These are phyloP conservation scores for Drosophila chauvacae DNA, from an alignment of 1,140 invertebrate species.

Conservation along the genomic window DNA sequence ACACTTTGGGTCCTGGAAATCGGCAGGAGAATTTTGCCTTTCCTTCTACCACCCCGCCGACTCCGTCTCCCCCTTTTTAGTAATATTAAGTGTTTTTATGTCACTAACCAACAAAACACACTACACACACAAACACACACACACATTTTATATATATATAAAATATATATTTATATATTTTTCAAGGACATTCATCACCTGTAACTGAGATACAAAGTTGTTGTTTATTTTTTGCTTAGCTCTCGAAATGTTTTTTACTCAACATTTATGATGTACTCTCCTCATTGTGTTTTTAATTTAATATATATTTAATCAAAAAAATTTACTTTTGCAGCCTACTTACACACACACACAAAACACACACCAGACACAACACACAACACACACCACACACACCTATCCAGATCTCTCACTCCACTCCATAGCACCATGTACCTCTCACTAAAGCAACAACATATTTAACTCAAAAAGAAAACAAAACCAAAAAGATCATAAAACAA, in stretches of 20 bases:
- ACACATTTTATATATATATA: slow-evolving; percentile 2
- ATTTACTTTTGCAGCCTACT: slow-evolving; percentile 65
- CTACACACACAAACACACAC: background rate
- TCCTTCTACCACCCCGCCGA: background rate
- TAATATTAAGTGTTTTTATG: slow-evolving; percentile 44
- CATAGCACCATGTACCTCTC: slow-evolving; percentile 49
- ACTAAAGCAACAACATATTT: slow-evolving; percentile 57
- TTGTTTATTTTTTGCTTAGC: slow-evolving; percentile 48
- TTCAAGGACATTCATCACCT: slow-evolving; percentile 36
- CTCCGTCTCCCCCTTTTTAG: slow-evolving; percentile 6
- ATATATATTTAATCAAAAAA: slow-evolving; percentile 56
- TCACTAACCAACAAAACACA: slow-evolving; percentile 47
- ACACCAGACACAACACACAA: slow-evolving; percentile 34
- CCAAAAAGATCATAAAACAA: background rate
- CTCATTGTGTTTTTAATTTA: slow-evolving; percentile 58
- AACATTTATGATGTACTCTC: slow-evolving; percentile 40
- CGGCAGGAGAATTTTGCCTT: background rate
- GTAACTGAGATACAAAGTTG: slow-evolving; percentile 39
- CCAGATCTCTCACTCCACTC: slow-evolving; percentile 35
- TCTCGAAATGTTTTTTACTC: slow-evolving; percentile 35
- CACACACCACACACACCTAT: slow-evolving; percentile 3
- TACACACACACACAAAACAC: slow-evolving; percentile 38
- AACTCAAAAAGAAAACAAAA: slow-evolving; percentile 23
- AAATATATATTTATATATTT: slow-evolving; percentile 32
- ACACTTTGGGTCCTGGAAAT: background rate